Evolutionary conservation across 1,140 invertebrate genomes (phyloP), one percentile per base, ranked within the genome.

Genomic region (Dryas iulia): DNA sequence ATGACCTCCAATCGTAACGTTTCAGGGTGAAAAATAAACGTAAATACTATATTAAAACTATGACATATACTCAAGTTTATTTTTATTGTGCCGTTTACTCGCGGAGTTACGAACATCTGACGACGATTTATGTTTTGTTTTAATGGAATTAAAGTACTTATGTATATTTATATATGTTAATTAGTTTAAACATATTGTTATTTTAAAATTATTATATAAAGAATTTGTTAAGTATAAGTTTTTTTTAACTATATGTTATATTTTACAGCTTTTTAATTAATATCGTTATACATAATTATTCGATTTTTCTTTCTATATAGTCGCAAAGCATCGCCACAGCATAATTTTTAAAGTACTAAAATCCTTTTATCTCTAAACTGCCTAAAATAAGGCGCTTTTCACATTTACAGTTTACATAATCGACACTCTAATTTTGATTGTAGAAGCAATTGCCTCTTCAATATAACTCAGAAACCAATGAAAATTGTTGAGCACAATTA

Each of bases 1-100:
- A 57, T 65, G 70, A 77, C 75, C 75, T 71, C 68, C 39, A 69
- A 67, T 24, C 57, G n/a, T 54, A 67, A 71, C 64, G 61, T 68
- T 71, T 77, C 76, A 77, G 70, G 76, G 75, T 77, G 64, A 74
- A 73, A 61, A 59, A 30, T 61, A 67, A 66, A 65, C 66, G 59
- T 66, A 68, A 69, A 72, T 72, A 67, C 66, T 69, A 75, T 69
- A 14, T 60, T 63, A 66, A 56, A 67, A 23, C 18, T 70, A 66
- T 64, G 63, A 70, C 23, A 71, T 58, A 66, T 69, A 53, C 62
- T 52, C 23, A 52, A 47, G 60, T 58, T 71, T 60, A 74, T 74
- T 74, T 71, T 62, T 67, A 63, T 52, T 63, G 24, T 31, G 56
- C n/a, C 59, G 21, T 47, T 21, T 18, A 18, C 39, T 21, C 39